phyloP scores from a whole-genome alignment of 1,140 invertebrate genomes.

The Pogonomyrmex barbatus region DNA sequence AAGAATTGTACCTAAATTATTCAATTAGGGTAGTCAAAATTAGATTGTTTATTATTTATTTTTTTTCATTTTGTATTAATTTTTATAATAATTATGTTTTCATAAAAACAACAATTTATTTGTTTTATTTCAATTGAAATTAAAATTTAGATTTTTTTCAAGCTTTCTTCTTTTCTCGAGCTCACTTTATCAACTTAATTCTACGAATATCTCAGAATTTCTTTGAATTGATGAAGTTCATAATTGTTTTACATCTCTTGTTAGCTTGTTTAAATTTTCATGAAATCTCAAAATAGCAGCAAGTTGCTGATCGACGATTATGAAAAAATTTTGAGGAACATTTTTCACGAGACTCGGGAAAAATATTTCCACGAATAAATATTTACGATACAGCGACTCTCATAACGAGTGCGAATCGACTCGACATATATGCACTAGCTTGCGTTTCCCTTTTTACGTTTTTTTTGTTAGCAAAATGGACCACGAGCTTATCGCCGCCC shows the following conservation, averaged over 20 bases:
- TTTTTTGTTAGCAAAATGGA: constrained; percentile 52
- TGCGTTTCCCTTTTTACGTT: constrained; percentile 13
- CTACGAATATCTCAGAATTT: neutral
- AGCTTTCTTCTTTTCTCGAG: neutral
- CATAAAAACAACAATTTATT: neutral
- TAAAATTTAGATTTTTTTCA: neutral
- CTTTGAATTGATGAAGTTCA: neutral
- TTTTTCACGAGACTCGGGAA: constrained; percentile 5
- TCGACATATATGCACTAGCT: constrained; percentile 27
- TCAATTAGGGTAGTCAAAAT: neutral
- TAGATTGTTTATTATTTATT: neutral
- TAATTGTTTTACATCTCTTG: constrained; percentile 1
- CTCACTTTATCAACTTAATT: neutral
- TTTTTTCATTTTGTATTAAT: neutral
- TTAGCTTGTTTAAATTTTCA: neutral
- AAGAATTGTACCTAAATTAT: neutral
- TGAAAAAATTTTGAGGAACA: constrained; percentile 8
- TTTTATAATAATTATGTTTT: neutral
- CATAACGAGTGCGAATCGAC: constrained; percentile 50
- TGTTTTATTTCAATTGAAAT: neutral
- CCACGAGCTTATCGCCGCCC: constrained; percentile 36
- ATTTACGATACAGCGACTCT: constrained; percentile 48
- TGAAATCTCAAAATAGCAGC: neutral
- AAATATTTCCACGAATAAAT: constrained; percentile 56
- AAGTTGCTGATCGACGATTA: constrained; percentile 41